Evolutionary conservation across 2,888 invertebrate genomes (phyloP).

Genomic region (Glaucopsyche alexis): DNA sequence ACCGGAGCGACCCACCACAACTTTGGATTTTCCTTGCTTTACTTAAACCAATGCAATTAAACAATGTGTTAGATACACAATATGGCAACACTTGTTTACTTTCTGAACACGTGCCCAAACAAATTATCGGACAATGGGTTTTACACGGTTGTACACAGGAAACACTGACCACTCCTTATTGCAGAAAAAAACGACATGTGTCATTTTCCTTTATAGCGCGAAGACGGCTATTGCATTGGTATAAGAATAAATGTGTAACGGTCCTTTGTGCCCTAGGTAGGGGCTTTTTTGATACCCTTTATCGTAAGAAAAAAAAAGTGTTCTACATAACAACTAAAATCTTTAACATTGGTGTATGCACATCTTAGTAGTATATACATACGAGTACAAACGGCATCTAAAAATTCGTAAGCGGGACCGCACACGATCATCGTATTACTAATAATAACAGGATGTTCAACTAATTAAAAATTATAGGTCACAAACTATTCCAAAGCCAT

Average conservation of each 20-base stretch:
- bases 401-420: too few species aligned
- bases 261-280: not conserved
- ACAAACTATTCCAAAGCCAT: too few species aligned
- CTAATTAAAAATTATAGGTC: too few species aligned
- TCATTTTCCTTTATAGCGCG: slow-evolving; percentile 55
- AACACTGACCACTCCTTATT: slow-evolving; percentile 45
- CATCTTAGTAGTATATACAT: too few species aligned
- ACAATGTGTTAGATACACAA: slow-evolving; percentile 40
- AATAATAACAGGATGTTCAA: too few species aligned
- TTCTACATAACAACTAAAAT: not conserved
- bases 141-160: slow-evolving; percentile 41
- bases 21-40: not conserved
- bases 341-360: too few species aligned
- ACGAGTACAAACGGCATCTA: too few species aligned
- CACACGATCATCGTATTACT: too few species aligned
- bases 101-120: slow-evolving; percentile 51
- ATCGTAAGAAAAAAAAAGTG: not conserved
- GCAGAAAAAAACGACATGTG: slow-evolving; percentile 53
- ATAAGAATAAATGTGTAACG: not conserved
- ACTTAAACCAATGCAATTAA: not conserved
- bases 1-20: too few species aligned
- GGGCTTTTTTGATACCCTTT: not conserved
- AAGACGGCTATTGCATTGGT: slow-evolving; percentile 27
- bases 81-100: slow-evolving; percentile 48
- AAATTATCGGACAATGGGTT: slow-evolving; percentile 37